Conservation (phyloP, 2,888 invertebrate species). For the Chalcosyrphus nemorum region DNA sequence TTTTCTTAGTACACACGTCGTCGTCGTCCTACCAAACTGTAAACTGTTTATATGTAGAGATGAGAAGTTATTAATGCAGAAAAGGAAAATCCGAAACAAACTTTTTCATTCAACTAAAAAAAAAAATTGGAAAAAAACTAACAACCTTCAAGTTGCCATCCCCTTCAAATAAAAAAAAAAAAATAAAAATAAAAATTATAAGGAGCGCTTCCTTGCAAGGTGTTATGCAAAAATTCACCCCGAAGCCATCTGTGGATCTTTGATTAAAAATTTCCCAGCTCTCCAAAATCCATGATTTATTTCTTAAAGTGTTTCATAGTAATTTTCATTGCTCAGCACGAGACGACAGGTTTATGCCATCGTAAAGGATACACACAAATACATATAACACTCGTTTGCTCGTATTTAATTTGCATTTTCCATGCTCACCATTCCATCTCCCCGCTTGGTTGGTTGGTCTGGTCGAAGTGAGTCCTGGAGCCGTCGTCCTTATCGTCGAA, state of each 20-base stretch:
- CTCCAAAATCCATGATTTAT: constrained; percentile 70
- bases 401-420: constrained; percentile 71
- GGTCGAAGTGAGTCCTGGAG: constrained; percentile 15
- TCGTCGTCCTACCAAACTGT: background rate
- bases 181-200: background rate
- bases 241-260: constrained; percentile 65
- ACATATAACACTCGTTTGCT: constrained; percentile 28
- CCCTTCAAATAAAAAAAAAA: background rate
- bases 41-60: background rate
- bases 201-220: constrained; percentile 12
- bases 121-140: constrained; percentile 19
- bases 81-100: constrained; percentile 27
- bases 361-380: constrained; percentile 52
- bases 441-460: constrained; percentile 11
- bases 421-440: too few species aligned
- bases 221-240: constrained; percentile 55
- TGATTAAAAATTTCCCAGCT: constrained; percentile 69
- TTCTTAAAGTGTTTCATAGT: constrained; percentile 67
- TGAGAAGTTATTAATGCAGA: constrained; percentile 62
- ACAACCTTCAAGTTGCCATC: constrained; percentile 13
- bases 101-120: constrained; percentile 55
- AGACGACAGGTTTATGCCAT: constrained; percentile 68
- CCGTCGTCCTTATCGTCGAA: background rate
- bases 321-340: constrained; percentile 65
- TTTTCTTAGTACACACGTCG: background rate